These are phyloP conservation scores for Sebastes hubbsi DNA, from an alignment of 2,797 vertebrate species.

Conservation along the genomic window DNA sequence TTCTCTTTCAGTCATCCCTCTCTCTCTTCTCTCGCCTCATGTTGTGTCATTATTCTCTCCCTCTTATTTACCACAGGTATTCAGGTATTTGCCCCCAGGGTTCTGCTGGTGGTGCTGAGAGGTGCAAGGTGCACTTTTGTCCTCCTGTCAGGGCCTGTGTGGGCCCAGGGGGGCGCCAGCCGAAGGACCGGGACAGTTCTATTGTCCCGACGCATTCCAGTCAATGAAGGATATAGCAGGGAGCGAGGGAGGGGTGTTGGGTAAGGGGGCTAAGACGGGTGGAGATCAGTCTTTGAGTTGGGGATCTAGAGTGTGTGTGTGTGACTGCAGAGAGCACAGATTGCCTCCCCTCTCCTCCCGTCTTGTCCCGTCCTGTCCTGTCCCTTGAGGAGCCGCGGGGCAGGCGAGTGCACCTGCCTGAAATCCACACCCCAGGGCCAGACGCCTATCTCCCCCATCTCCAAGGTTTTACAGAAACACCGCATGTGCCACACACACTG, in stretches of 20 bases:
- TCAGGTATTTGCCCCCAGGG: constrained; percentile 75
- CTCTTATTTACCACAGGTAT: constrained; percentile 73
- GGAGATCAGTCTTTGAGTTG: constrained; percentile 36
- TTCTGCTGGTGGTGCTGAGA: constrained; percentile 66
- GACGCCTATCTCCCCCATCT: constrained; percentile 74
- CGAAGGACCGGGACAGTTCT: constrained; percentile 66
- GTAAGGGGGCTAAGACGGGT: constrained; percentile 7
- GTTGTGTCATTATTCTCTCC: constrained; percentile 49
- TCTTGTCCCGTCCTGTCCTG: constrained; percentile 55
- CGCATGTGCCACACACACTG: constrained; percentile 64
- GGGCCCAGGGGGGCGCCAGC: constrained; percentile 60
- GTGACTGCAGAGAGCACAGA: constrained; percentile 53
- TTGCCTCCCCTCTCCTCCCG: constrained; percentile 39
- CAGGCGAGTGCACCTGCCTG: constrained; percentile 82
- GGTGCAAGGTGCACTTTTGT: constrained; percentile 87
- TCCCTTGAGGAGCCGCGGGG: constrained; percentile 66
- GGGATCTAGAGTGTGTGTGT: constrained; percentile 29
- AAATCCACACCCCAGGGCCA: constrained; percentile 79
- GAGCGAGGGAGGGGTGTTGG: constrained; percentile 28
- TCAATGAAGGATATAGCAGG: constrained; percentile 56
- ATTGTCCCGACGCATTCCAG: constrained; percentile 81
- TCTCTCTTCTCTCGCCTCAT: constrained; percentile 15
- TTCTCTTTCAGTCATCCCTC: constrained; percentile 9
- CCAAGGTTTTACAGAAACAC: constrained; percentile 63
- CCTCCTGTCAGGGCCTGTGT: constrained; percentile 80